Evolutionary conservation across 2,888 invertebrate genomes (phyloP).

Genomic region (Litoditis marina): DNA sequence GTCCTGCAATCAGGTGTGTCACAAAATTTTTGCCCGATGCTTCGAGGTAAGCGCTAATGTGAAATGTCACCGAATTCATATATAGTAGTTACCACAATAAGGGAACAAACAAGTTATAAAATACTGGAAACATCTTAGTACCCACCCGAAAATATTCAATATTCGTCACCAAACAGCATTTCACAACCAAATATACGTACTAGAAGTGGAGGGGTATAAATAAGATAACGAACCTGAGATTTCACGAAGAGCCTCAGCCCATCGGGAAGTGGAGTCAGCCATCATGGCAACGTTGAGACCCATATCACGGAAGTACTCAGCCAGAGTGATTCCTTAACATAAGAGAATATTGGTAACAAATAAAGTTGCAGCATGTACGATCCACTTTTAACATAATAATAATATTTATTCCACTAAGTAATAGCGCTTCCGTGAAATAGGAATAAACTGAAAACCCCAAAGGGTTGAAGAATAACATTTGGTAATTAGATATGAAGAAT

Average conservation of each 20-base stretch:
- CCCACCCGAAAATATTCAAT: neutral
- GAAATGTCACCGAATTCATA: no score
- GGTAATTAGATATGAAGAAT: neutral
- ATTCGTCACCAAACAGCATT: neutral
- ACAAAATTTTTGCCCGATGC: no score
- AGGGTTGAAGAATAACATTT: neutral
- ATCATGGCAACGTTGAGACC: slow-evolving; percentile 99
- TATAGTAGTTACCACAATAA: no score
- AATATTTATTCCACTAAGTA: no score
- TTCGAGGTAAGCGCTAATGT: no score
- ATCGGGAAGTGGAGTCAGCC: slow-evolving; percentile 99
- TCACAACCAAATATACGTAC: no score
- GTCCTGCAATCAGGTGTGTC: slow-evolving; percentile 65
- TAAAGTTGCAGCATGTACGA: neutral
- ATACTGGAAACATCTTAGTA: neutral
- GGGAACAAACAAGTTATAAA: no score
- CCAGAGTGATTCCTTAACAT: no score
- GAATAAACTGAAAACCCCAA: neutral
- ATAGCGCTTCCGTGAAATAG: no score
- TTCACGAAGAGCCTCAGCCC: slow-evolving; percentile 99
- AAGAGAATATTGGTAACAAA: slow-evolving; percentile 21
- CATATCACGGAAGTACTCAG: slow-evolving; percentile 85
- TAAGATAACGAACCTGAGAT: slow-evolving; percentile 78
- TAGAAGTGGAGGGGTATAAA: no score
- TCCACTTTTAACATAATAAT: neutral